Evolutionary conservation across 2,888 invertebrate species (phyloP), one percentile per base, ranked within the genome.

Genomic region (Allophyes oxyacanthae): DNA sequence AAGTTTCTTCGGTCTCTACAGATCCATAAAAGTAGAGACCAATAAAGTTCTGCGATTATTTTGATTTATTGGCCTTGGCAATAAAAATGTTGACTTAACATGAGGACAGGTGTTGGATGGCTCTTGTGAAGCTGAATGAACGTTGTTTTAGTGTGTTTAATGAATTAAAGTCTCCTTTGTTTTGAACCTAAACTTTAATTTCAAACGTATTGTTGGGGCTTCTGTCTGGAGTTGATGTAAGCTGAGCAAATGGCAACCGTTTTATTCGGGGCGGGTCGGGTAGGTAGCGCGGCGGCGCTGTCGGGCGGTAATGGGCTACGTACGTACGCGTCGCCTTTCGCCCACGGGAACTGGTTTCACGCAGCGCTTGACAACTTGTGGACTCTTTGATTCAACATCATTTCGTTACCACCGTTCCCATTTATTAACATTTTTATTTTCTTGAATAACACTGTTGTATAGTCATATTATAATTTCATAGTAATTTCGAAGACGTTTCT

Each of bases 301-400:
- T 59, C 68, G 67, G 66, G 52, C 56, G 60, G 67, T 71, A 65
- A 61, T 67, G 48, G 64, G 44, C 66, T 75, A 64, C 64, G 64
- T 75, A 64, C 64, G 64, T 64, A 68, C 64, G 70, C 77, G 77
- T 76, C 79, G 79, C 83, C 78, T 83, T 82, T 84, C 84, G 83
- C 86, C 83, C 85, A 84, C 81, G 80, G 87, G 85, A 89, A 90
- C 89, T 82, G 89, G 90, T 90, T 89, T 71, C 59, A 76, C 70
- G 63, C 67, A 67, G 62, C 63, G 55, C 62, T 75, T 75, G 72
- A 83, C 79, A 82, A 77, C 68, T 75, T 62, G 72, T 64, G 46
- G 54, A 64, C 72, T 66, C 62, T 57, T 71, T 61, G 75, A 66
- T 64, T 71, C 63, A 53, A 64, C 61, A 52, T 67, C 57, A 64